Conservation (phyloP, 2,888 invertebrate species). For the Unio delphinus region DNA sequence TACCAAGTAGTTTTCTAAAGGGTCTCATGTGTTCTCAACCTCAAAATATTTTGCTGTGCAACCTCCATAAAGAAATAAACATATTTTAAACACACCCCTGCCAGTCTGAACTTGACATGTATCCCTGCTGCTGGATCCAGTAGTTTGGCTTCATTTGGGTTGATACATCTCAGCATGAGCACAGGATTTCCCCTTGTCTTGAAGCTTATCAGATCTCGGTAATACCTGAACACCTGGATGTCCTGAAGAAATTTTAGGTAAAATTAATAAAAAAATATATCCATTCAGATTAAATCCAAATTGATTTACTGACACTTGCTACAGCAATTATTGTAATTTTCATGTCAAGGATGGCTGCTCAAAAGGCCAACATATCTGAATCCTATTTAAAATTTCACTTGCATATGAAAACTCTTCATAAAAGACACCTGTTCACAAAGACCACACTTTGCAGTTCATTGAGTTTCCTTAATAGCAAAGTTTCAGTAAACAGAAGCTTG, state of each 20-base stretch:
- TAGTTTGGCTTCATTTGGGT: slow-evolving; percentile 70
- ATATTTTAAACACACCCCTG: slow-evolving; percentile 61
- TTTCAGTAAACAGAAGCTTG: no score
- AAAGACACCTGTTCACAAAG: no score
- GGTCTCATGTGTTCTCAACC: no score
- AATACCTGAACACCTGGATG: slow-evolving; percentile 70
- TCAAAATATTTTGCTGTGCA: no score
- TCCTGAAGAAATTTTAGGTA: slow-evolving; percentile 53
- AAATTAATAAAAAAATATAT: background rate
- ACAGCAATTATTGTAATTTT: background rate
- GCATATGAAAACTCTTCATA: no score
- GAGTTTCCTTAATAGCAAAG: no score
- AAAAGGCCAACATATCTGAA: no score
- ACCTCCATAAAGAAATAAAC: no score
- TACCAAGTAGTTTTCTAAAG: no score
- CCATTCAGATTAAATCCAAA: background rate
- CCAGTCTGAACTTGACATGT: slow-evolving; percentile 70
- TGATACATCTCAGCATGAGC: slow-evolving; percentile 69
- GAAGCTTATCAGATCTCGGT: slow-evolving; percentile 70
- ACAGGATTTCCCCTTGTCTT: slow-evolving; percentile 68
- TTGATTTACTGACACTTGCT: background rate
- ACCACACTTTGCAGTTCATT: no score
- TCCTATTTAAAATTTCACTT: no score
- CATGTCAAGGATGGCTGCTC: background rate
- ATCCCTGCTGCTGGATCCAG: slow-evolving; percentile 69